These are phyloP conservation scores for Calephelis nemesis DNA, from an alignment of 1,140 invertebrate genomes.

Conservation along the genomic window DNA sequence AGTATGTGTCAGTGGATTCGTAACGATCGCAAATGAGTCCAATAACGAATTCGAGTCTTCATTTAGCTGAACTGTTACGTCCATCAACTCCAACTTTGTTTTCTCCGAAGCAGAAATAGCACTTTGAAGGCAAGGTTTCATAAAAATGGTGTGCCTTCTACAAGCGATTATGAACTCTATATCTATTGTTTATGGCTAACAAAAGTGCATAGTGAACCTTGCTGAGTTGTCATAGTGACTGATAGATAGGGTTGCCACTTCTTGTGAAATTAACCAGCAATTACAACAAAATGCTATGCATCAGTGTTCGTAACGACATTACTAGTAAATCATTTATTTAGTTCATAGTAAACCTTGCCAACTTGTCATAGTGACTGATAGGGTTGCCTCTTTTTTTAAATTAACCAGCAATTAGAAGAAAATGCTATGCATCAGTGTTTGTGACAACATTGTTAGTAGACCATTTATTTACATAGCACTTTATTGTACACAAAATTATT, in stretches of 20 bases:
- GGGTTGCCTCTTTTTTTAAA: constrained; percentile 4
- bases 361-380: not conserved
- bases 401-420: no score
- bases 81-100: constrained; percentile 30
- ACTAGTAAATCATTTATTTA: no score
- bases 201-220: no score
- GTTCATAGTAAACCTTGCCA: no score
- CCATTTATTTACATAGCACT: no score
- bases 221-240: not conserved
- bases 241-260: constrained; percentile 21
- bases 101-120: constrained; percentile 35
- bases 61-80: not conserved
- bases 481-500: no score
- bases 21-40: not conserved
- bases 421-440: constrained; percentile 10
- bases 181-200: not conserved
- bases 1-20: not conserved
- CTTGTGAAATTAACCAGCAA: no score
- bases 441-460: constrained; percentile 11
- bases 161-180: constrained; percentile 12
- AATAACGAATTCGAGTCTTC: constrained; percentile 2
- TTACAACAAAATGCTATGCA: no score
- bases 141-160: not conserved
- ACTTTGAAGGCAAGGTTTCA: constrained; percentile 24
- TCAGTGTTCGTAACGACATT: constrained; percentile 25